A percentile compares a stretch with the other conserved stretches of the same genome.
Conservation (phyloP, 2,888 invertebrate genomes). For the Ichneumoninae sp. region DNA sequence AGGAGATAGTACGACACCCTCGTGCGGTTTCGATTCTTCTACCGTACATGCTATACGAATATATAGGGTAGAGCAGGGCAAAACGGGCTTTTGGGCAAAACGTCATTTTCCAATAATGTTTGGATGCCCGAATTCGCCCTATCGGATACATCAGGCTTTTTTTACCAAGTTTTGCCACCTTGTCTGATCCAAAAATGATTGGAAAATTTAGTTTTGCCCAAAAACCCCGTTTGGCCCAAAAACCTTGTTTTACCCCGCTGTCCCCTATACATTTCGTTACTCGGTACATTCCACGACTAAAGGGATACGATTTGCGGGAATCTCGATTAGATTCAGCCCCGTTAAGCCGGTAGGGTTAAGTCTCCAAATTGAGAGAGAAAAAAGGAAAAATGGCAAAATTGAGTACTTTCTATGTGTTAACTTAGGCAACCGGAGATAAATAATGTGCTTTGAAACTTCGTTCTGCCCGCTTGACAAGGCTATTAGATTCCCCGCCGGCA, state of each 20-base stretch:
- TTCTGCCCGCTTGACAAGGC: background rate
- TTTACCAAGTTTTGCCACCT: too few species aligned
- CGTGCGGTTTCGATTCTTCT: background rate
- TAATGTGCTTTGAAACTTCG: background rate
- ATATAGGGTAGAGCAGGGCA: background rate
- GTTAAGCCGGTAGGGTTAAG: background rate
- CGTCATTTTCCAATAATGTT: too few species aligned
- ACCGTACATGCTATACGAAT: constrained; percentile 3
- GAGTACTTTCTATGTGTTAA: background rate
- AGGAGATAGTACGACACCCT: constrained; percentile 25
- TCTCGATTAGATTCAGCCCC: constrained; percentile 45
- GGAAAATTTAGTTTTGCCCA: too few species aligned
- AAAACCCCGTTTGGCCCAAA: too few species aligned
- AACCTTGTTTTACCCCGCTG: too few species aligned
- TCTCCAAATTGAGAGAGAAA: background rate
- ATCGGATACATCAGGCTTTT: too few species aligned
- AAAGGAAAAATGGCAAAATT: background rate
- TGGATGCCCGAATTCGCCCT: too few species aligned
- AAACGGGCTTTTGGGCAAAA: too few species aligned
- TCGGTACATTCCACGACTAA: constrained; percentile 25
- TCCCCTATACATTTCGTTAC: background rate
- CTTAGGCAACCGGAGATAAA: background rate
- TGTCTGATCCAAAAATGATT: too few species aligned
- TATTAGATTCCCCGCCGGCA: constrained; percentile 27
- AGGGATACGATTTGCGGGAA: constrained; percentile 53